Conservation (phyloP, 2,797 vertebrate species). For the Morelia viridis region DNA sequence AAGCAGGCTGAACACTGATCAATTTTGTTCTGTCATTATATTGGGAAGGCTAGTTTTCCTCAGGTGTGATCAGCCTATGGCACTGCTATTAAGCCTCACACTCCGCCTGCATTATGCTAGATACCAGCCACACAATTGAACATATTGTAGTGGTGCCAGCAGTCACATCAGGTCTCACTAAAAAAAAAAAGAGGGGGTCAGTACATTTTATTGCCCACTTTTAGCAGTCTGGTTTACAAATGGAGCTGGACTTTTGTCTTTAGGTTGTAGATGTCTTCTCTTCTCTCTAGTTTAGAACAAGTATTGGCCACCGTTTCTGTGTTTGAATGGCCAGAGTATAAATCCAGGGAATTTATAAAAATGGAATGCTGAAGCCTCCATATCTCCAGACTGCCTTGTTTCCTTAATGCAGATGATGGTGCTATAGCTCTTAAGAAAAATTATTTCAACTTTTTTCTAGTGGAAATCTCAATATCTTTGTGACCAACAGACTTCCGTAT, state of each 20-base stretch:
- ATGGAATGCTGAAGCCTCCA: neutral
- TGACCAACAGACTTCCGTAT: neutral
- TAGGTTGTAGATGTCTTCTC: neutral
- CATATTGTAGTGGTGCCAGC: neutral
- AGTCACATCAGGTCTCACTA: neutral
- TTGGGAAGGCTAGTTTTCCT: neutral
- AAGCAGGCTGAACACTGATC: neutral
- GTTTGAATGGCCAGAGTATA: neutral
- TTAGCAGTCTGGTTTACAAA: neutral
- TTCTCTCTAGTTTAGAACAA: conserved; percentile 8
- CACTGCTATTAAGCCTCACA: neutral
- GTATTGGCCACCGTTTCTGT: neutral
- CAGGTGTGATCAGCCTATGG: neutral
- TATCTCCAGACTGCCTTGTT: neutral
- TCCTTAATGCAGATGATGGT: neutral
- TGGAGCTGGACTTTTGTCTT: neutral
- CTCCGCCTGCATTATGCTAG: neutral
- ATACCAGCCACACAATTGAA: neutral
- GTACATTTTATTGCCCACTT: neutral
- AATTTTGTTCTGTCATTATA: neutral
- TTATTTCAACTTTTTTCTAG: neutral
- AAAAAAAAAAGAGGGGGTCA: neutral
- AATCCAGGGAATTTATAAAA: neutral
- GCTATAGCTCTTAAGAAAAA: neutral
- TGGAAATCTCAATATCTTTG: neutral